Evolutionary conservation across 2,113 vertebrate species (phyloP), one percentile per base, ranked within the genome.

Genomic region (Bagarius yarrelli): DNA sequence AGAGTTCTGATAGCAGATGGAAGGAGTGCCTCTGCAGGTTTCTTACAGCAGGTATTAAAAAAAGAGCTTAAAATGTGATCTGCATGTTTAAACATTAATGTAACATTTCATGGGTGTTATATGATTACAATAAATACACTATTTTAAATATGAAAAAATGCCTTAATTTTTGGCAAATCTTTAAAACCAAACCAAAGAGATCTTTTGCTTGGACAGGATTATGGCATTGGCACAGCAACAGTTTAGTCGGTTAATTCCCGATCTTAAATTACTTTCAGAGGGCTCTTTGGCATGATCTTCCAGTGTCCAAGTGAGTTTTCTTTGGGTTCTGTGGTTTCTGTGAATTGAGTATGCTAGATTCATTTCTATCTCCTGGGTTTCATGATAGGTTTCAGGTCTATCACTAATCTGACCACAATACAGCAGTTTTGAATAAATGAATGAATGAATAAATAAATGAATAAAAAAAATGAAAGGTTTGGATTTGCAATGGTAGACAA

Each of bases 1-100:
- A 78, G 82, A 53, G 55, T 23, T 8, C 32, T 50, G 70, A 70
- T 47, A 44, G 66, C 18, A 73, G 19, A 25, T 50, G 36, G 32
- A 21, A 76, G 56, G 21, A 44, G 27, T 25, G 32, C n/a, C 16
- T 40, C 16, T 23, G 60, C 23, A 18, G 18, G 34, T 30, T 47
- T 50, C 11, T 23, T 44, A 9, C 11, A 11, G 44, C 44, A 47
- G 14, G 44, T 12, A n/a, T 30, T 56, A 19, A 40, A 30, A 63
- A 36, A 23, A 13, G 13, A 55, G 5, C 27, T 32, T 61, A 34
- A 57, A 50, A 57, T 5, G 13, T 53, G 13, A 8, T 32, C 5
- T 55, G 13, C 47, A n/a, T 40, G 34, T 19, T 56, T 67, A 67
- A 15, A 44, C 25, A n/a, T 53, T 16, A 34, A 52, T 23, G 5